Evolutionary conservation across 2,888 invertebrate genomes (phyloP), one percentile per base, ranked within the genome.

Genomic region (Plebejus argus): DNA sequence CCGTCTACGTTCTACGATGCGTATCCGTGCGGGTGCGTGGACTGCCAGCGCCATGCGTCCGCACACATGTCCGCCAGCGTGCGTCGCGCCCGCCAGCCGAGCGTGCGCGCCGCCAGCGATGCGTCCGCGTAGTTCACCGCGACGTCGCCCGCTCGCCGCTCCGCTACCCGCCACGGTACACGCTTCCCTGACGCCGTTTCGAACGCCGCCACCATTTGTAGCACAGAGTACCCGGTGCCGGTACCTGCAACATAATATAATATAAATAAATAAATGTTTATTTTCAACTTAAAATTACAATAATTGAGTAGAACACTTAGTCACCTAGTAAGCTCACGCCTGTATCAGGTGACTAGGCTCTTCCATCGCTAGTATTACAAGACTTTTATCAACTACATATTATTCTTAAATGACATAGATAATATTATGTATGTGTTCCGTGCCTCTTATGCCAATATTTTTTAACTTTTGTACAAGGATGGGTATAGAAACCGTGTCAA

Each of bases 1-100:
- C 3, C 8, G 58, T 39, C 2, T 45, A 49, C 39, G 72, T 23
- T 7, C 61, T 76, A 76, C 10, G 61, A 18, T 20, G 70, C 70
- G 58, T 77, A 98, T 0, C 98, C 98, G 79, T 96, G 95, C 1
- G 98, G 98, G 91, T 98, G 97, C 77, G 93, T 92, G 76, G 96
- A 95, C 89, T 98, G 98, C 98, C 98, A 98, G 77, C 95, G 95
- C 98, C 98, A 98, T 0, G 97, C 95, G 86, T 98, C 98, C 12
- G 87, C 90, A 87, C 98, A 98, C 98, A 98, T 98, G 82, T 97
- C 97, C 15, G 95, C 91, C 5, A 99, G 91, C 79, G 95, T 95
- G 85, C 95, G 95, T n/a, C 94, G 95, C 23, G 98, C 97, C 39
- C 95, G 95, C 99, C 99, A 99, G n/a, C 95, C 95, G 1, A 99